These are phyloP conservation scores for Salticus scenicus DNA, from an alignment of 2,888 invertebrate species.

Conservation along the genomic window DNA sequence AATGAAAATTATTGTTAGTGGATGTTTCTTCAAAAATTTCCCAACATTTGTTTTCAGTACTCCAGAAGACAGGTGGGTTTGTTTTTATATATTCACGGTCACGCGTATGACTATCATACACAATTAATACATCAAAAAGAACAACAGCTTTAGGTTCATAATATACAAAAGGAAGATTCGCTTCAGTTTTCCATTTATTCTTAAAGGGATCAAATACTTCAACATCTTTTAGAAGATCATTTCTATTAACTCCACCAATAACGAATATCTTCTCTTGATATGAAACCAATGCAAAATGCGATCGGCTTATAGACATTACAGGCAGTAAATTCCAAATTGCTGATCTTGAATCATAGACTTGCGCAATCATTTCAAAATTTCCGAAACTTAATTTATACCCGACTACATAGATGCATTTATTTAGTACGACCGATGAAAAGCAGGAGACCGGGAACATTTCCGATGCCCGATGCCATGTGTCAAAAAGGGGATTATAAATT, in stretches of 20 bases:
- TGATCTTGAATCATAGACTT: slow-evolving; percentile 23
- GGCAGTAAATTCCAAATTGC: slow-evolving; percentile 12
- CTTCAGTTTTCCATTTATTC: slow-evolving; percentile 3
- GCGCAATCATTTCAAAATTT: slow-evolving; percentile 23
- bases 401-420: slow-evolving; percentile 30
- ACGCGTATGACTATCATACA: slow-evolving; percentile 18
- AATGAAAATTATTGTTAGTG: not conserved
- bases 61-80: slow-evolving; percentile 21
- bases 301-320: not conserved
- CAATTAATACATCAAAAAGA: slow-evolving; percentile 4
- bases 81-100: not conserved
- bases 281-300: slow-evolving; percentile 20
- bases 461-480: not conserved
- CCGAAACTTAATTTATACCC: not conserved
- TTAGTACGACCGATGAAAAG: not conserved
- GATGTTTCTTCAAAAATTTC: not conserved
- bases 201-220: slow-evolving; percentile 25
- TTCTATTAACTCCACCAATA: slow-evolving; percentile 7
- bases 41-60: not conserved
- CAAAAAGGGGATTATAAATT: slow-evolving; percentile 10
- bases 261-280: slow-evolving; percentile 12
- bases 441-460: slow-evolving; percentile 16
- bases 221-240: not conserved
- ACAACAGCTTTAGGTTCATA: slow-evolving; percentile 8
- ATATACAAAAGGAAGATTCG: slow-evolving; percentile 22